Evolutionary conservation across 2,888 invertebrate species (phyloP).

Genomic region (Aplocera efformata): DNA sequence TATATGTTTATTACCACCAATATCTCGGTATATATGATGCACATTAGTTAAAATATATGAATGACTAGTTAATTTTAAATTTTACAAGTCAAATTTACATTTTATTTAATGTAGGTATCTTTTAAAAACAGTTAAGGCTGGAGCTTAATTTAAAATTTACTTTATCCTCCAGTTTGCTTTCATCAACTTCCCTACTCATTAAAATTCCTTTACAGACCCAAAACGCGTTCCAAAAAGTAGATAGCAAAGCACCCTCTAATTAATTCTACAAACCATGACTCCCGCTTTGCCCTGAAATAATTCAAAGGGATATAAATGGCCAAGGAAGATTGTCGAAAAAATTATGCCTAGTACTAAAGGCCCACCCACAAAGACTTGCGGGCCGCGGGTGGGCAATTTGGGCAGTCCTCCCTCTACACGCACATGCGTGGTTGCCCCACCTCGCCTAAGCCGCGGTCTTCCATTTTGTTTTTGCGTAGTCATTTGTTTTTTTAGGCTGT

Average conservation of each 20-base stretch:
- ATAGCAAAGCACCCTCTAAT: constrained; percentile 52
- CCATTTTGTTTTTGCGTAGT: constrained; percentile 73
- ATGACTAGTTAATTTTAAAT: no score
- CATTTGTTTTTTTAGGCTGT: constrained; percentile 31
- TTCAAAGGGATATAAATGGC: constrained; percentile 41
- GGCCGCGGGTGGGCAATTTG: constrained; percentile 24
- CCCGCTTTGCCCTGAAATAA: constrained; percentile 29
- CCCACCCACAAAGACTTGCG: constrained; percentile 37
- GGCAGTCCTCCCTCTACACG: constrained; percentile 44
- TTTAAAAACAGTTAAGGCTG: no score
- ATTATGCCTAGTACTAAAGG: constrained; percentile 48
- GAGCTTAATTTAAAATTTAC: constrained; percentile 10
- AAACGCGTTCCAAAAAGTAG: constrained; percentile 35
- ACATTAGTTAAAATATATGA: no score
- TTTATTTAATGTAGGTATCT: no score
- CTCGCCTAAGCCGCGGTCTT: constrained; percentile 60
- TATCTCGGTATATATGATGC: no score
- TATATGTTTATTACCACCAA: no score
- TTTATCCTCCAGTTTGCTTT: constrained; percentile 18
- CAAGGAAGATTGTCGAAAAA: constrained; percentile 49
- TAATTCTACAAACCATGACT: constrained; percentile 60
- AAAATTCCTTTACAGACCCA: constrained; percentile 52
- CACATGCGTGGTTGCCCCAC: constrained; percentile 70
- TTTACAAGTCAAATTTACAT: no score
- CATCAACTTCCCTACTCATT: constrained; percentile 36